Evolutionary conservation across 1,140 invertebrate species (phyloP).

Genomic region (Zaprionus ghesquierei): DNA sequence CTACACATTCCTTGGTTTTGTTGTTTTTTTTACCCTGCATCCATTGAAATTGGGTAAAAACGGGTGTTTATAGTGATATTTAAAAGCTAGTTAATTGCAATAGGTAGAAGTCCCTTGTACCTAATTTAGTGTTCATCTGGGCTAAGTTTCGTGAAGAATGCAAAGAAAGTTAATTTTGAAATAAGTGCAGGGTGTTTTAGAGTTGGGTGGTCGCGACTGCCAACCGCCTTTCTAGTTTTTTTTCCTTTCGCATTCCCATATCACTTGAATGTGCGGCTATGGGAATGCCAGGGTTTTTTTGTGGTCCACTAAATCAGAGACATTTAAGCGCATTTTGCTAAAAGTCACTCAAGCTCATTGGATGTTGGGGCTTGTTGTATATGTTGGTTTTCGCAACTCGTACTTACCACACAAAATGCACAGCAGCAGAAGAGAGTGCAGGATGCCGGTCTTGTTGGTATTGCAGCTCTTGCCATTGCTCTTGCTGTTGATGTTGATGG

Average conservation of each 20-base stretch:
- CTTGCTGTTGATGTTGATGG: constrained; percentile 15
- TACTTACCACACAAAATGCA: constrained; percentile 72
- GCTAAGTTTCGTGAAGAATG: neutral
- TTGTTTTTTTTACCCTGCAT: neutral
- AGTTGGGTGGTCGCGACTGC: neutral
- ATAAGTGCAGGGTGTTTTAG: neutral
- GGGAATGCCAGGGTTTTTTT: constrained; percentile 16
- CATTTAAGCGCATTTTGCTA: constrained; percentile 76
- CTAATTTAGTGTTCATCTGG: too few relatives aligned
- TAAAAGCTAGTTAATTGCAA: too few relatives aligned
- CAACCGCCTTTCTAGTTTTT: constrained; percentile 3
- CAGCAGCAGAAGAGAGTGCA: constrained; percentile 43
- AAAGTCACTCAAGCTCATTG: constrained; percentile 75
- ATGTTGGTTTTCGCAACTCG: neutral
- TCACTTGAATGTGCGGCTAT: constrained; percentile 51
- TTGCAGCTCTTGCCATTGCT: constrained; percentile 8
- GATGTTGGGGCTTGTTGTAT: constrained; percentile 10
- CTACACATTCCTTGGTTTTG: constrained; percentile 31
- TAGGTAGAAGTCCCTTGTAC: too few relatives aligned
- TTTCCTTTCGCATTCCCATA: constrained; percentile 37
- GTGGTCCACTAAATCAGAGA: constrained; percentile 68
- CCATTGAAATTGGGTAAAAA: neutral
- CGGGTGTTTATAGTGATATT: neutral
- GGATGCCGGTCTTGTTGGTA: constrained; percentile 24
- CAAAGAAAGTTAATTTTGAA: neutral